Percentiles rank a stretch among this genome's conserved stretches.
These are phyloP conservation scores for Camelus bactrianus DNA, from an alignment of 2,113 vertebrate species.

Conservation along the genomic window DNA sequence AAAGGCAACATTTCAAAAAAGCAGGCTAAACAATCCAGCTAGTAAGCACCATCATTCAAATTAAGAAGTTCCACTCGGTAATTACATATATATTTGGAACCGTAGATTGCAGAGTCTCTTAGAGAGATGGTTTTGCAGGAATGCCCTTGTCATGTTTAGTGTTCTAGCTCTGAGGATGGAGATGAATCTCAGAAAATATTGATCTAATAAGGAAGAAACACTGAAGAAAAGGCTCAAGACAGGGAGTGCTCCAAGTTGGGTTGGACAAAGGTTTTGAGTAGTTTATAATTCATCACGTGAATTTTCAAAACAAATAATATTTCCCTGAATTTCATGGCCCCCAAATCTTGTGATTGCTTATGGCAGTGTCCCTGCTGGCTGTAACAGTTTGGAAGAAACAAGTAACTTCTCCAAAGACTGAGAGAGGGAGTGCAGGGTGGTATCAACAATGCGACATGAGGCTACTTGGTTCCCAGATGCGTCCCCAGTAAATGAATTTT, in stretches of 20 bases:
- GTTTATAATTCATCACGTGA: slow-evolving; percentile 79
- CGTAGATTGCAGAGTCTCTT: slow-evolving; percentile 50
- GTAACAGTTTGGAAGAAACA: slow-evolving; percentile 69
- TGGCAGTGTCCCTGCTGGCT: slow-evolving; percentile 66
- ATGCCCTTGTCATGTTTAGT: slow-evolving; percentile 60
- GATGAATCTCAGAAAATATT: slow-evolving; percentile 69
- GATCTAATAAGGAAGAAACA: slow-evolving; percentile 76
- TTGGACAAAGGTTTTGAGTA: slow-evolving; percentile 73
- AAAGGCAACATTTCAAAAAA: slow-evolving; percentile 14
- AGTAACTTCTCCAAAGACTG: slow-evolving; percentile 59
- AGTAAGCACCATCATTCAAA: neutral
- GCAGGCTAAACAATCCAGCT: neutral
- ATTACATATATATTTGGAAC: slow-evolving; percentile 56
- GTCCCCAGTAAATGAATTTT: slow-evolving; percentile 70
- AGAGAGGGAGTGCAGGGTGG: slow-evolving; percentile 62
- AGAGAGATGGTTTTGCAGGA: slow-evolving; percentile 73
- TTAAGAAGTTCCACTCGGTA: slow-evolving; percentile 67
- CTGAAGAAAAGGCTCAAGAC: slow-evolving; percentile 70
- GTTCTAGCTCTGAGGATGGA: slow-evolving; percentile 71
- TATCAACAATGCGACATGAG: slow-evolving; percentile 73
- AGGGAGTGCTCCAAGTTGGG: slow-evolving; percentile 18
- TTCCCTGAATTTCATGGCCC: slow-evolving; percentile 65
- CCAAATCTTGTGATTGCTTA: slow-evolving; percentile 69
- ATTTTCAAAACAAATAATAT: slow-evolving; percentile 81
- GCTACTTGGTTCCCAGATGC: slow-evolving; percentile 16